phyloP scores from a whole-genome alignment of 2,888 invertebrate genomes.

The Hyppa rectilinea region DNA sequence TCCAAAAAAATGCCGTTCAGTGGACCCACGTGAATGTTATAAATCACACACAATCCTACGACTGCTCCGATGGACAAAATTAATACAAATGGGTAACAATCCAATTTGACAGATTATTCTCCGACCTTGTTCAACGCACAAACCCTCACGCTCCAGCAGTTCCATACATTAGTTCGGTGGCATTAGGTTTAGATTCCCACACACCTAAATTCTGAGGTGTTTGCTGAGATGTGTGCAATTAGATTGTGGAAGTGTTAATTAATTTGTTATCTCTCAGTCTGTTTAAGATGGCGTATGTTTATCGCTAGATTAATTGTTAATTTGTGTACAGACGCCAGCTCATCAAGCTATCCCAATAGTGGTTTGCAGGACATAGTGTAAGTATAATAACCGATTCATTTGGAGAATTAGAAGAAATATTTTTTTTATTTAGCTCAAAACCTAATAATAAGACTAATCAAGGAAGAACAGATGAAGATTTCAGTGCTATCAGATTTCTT shows the following conservation, averaged over 20 bases:
- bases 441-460: background rate
- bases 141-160: background rate
- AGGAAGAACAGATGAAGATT: background rate
- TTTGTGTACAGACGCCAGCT: too few species aligned
- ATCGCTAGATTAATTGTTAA: background rate
- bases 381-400: background rate
- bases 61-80: background rate
- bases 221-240: slow-evolving; percentile 4
- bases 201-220: background rate
- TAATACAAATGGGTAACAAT: slow-evolving; percentile 9
- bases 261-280: slow-evolving; percentile 1
- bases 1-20: background rate
- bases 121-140: slow-evolving; percentile 20
- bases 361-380: background rate
- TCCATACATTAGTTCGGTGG: background rate
- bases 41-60: background rate
- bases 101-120: slow-evolving; percentile 11
- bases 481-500: too few species aligned
- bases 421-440: background rate
- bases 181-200: background rate
- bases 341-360: too few species aligned
- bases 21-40: background rate
- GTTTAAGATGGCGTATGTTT: background rate
- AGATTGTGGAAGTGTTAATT: slow-evolving; percentile 20
- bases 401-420: background rate